Evolutionary conservation across 1,140 invertebrate genomes (phyloP), one percentile per base, ranked within the genome.

Genomic region (Drosophila melanica): DNA sequence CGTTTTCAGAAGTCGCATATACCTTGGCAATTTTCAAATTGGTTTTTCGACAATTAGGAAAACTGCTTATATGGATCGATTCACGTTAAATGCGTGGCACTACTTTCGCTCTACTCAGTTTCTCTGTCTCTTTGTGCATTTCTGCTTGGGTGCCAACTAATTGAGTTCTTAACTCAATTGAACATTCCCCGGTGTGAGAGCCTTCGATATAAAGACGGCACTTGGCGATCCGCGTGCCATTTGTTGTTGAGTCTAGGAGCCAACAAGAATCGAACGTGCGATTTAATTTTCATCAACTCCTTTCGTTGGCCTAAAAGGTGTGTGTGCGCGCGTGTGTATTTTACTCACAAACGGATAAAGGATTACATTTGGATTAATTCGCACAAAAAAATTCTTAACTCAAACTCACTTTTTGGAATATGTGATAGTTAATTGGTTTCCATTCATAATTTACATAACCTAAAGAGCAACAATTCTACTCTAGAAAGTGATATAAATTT

Each of bases 161-260:
- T 78, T 70, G 66, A 75, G 69, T 54, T 76, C 42, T 63, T 66
- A 64, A 41, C 66, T 33, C 55, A 51, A 77, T 60, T 50, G 14
- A 48, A 62, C 48, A 55, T 54, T 44, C 50, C 55, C 12, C 39
- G 10, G 37, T 12, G 75, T 23, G 79, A 82, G 82, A 79, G 77
- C 65, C 58, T 45, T 45, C 37, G 69, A 89, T 91, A 91, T 90
- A 91, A 90, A 91, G 86, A 84, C 82, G 47, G 37, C 45, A 65
- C 74, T 65, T 57, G 37, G 53, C 50, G 65, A 65, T 70, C 72
- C 66, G 60, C 74, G 77, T 89, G 87, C 86, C 86, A 91, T 91
- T 91, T 91, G 90, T 91, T 91, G 90, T 90, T 90, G 90, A 90
- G 90, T 91, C 84, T 77, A 77, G 90, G 65, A 76, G 90, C 77